Percentiles rank a stretch among this genome's conserved stretches.
These are phyloP conservation scores for Enteromius trimaculatus DNA, from an alignment of 2,797 vertebrate genomes.

Conservation along the genomic window DNA sequence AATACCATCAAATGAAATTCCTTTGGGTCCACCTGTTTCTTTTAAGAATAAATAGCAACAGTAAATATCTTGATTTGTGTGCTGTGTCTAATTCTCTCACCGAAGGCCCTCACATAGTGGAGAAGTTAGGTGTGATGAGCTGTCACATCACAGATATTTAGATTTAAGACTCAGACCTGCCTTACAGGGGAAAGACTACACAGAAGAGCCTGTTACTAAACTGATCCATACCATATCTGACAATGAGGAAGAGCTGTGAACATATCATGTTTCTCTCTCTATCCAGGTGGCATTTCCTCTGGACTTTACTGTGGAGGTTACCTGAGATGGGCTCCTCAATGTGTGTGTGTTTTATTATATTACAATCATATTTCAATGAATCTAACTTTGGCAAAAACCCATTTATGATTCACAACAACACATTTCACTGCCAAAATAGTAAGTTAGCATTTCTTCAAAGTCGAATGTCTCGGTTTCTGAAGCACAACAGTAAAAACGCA, in stretches of 20 bases:
- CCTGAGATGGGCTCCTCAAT: conserved; percentile 40
- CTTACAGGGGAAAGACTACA: conserved; percentile 75
- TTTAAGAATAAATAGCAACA: conserved; percentile 72
- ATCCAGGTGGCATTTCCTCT: conserved; percentile 77
- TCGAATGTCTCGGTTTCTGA: conserved; percentile 29
- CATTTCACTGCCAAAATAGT: not conserved
- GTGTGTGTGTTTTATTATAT: too few species aligned
- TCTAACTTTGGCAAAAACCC: not conserved
- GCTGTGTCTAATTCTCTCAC: conserved; percentile 82
- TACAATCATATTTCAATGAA: not conserved
- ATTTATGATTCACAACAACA: not conserved
- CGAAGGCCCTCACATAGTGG: conserved; percentile 79
- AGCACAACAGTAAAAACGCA: not conserved
- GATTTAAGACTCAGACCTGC: conserved; percentile 75
- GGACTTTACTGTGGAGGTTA: conserved; percentile 61
- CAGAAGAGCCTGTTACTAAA: conserved; percentile 83
- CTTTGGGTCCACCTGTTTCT: conserved; percentile 65
- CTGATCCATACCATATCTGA: conserved; percentile 84
- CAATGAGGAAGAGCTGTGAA: conserved; percentile 70
- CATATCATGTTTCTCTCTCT: conserved; percentile 74
- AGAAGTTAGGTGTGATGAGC: conserved; percentile 79
- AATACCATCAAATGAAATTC: conserved; percentile 18
- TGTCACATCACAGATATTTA: conserved; percentile 75
- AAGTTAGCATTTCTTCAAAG: not conserved
- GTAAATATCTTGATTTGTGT: conserved; percentile 82